phyloP scores from a whole-genome alignment of 2,797 vertebrate genomes.

The Arctocebus calabarensis region DNA sequence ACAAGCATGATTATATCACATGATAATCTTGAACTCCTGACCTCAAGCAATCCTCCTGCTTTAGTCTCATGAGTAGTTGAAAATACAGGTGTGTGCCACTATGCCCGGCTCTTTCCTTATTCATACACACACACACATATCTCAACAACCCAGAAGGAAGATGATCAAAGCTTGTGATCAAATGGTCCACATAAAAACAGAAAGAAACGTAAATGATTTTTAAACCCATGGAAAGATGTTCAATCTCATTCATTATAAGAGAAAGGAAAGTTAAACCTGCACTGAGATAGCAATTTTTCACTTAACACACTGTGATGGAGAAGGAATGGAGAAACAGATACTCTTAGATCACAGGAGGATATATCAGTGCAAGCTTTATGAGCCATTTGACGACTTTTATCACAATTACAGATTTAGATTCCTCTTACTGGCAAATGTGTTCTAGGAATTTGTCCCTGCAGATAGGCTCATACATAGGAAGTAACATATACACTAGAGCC shows the following conservation, averaged over 20 bases:
- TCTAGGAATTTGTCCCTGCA: neutral
- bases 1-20: neutral
- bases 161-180: neutral
- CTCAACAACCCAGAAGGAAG: neutral
- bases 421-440: neutral
- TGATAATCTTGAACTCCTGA: neutral
- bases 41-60: neutral
- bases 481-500: neutral
- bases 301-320: neutral
- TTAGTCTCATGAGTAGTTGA: neutral
- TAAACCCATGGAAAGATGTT: neutral
- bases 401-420: constrained; percentile 14
- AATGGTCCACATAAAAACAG: neutral
- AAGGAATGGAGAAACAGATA: neutral
- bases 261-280: constrained; percentile 32
- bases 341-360: neutral
- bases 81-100: neutral
- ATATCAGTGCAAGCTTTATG: neutral
- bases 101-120: neutral
- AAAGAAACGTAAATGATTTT: neutral
- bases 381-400: neutral
- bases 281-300: neutral
- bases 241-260: neutral
- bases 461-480: neutral
- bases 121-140: no score